Conservation (phyloP, 2,888 invertebrate species). For the Eumacrocentrus americanus region DNA sequence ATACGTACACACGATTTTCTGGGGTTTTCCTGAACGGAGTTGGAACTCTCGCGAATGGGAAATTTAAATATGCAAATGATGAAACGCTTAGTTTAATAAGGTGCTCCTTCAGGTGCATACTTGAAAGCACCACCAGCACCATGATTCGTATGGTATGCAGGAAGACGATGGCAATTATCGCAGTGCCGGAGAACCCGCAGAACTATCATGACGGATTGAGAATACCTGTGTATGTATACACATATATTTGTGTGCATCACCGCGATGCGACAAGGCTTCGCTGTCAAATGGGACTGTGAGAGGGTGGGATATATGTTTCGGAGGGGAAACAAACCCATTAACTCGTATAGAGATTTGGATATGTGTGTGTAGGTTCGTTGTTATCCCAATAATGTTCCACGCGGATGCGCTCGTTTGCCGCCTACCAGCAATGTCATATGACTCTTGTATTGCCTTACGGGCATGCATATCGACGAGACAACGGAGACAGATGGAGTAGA, state of each 20-base stretch:
- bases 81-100: conserved; percentile 44
- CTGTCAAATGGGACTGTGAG: conserved; percentile 15
- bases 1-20: conserved; percentile 10
- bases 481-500: neutral
- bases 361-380: conserved; percentile 13
- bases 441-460: neutral
- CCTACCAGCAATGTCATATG: neutral
- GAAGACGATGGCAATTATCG: conserved; percentile 37
- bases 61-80: conserved; percentile 47
- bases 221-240: neutral
- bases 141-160: conserved; percentile 21
- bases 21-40: neutral
- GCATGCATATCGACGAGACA: neutral
- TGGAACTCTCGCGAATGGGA: conserved; percentile 28
- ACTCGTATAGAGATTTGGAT: conserved; percentile 21
- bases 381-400: conserved; percentile 11
- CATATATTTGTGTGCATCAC: conserved; percentile 9
- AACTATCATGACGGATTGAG: no score
- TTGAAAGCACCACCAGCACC: neutral
- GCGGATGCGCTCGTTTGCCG: conserved; percentile 26
- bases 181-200: conserved; percentile 32
- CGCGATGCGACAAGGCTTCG: neutral
- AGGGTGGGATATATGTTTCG: neutral
- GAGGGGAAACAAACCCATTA: conserved; percentile 32
- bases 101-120: conserved; percentile 35